These are phyloP conservation scores for Tetranychus piercei DNA, from an alignment of 2,888 invertebrate species.

Conservation along the genomic window DNA sequence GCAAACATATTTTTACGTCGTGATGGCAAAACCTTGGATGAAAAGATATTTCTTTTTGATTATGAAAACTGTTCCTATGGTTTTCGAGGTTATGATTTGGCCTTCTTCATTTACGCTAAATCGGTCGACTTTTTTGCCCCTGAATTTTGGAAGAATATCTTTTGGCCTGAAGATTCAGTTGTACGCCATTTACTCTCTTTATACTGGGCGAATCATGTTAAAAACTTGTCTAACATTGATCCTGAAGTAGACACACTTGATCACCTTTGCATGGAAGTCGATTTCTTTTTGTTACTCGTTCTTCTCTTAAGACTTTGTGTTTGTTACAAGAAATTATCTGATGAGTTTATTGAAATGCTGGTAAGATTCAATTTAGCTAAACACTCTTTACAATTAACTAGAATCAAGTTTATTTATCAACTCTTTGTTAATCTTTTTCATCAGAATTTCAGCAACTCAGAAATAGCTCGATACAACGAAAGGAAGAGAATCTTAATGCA, in stretches of 20 bases:
- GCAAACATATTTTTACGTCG: constrained; percentile 4
- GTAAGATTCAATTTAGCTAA: not conserved
- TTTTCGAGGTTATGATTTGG: not conserved
- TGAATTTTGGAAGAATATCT: not conserved
- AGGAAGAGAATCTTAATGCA: not conserved
- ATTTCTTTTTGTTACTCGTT: constrained; percentile 1
- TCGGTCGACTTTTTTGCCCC: not conserved
- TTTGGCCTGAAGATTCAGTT: not conserved
- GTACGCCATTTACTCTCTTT: not conserved
- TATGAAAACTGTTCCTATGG: constrained; percentile 8
- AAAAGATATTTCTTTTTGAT: not conserved
- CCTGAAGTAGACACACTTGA: not conserved
- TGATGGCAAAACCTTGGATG: not conserved
- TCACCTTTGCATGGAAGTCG: not conserved
- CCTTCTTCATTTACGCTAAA: not conserved
- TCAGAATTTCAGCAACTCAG: not conserved
- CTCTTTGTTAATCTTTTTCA: no score
- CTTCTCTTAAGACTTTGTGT: not conserved
- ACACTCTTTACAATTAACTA: not conserved
- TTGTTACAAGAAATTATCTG: not conserved
- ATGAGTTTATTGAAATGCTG: not conserved
- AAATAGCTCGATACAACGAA: not conserved
- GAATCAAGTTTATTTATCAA: not conserved
- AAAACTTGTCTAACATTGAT: not conserved
- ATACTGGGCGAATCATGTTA: not conserved